Percentiles rank a stretch among this genome's conserved stretches.
phyloP scores from a whole-genome alignment of 2,797 vertebrate species.

The Onychomys arenicola region DNA sequence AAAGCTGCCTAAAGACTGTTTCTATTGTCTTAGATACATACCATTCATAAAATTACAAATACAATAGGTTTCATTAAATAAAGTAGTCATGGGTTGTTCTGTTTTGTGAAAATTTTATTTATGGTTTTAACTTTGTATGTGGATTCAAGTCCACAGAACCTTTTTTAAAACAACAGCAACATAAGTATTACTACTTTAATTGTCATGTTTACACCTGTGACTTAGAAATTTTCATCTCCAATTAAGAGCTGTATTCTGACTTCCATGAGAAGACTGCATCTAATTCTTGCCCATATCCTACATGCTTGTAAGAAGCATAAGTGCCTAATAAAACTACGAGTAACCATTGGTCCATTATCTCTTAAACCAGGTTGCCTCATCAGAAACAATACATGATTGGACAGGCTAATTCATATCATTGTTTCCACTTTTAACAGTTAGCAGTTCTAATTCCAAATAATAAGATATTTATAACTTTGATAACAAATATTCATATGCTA shows the following conservation, averaged over 20 bases:
- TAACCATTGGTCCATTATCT: neutral
- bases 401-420: neutral
- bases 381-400: neutral
- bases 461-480: constrained; percentile 24
- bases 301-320: neutral
- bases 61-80: neutral
- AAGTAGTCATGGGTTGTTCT: neutral
- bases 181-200: neutral
- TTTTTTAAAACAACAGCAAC: neutral
- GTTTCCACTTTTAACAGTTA: neutral
- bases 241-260: neutral
- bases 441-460: constrained; percentile 30
- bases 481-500: neutral
- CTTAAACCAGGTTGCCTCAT: neutral
- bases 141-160: neutral
- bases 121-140: constrained; percentile 22
- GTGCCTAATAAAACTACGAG: neutral
- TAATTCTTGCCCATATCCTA: neutral
- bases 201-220: neutral
- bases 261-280: neutral
- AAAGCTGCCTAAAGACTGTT: neutral
- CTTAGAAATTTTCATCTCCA: neutral
- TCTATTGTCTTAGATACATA: neutral
- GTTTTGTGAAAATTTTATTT: constrained; percentile 5
- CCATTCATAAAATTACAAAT: neutral